Evolutionary conservation across 2,113 vertebrate genomes (phyloP).

Genomic region (Oncorhynchus masou): DNA sequence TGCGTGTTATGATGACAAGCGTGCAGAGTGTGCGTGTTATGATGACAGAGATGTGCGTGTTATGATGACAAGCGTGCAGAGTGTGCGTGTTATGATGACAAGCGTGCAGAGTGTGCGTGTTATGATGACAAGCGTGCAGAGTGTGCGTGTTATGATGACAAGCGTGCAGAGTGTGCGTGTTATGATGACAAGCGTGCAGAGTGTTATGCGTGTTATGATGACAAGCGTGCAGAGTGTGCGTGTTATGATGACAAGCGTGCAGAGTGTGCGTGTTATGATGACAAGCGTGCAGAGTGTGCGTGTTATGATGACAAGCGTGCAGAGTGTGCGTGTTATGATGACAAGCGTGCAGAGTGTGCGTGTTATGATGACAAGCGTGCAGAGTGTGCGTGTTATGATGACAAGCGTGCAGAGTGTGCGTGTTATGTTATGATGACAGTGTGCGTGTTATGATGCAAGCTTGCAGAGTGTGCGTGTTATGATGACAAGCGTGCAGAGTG

Average conservation of each 20-base stretch:
- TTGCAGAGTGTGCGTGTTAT: background rate
- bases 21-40: background rate
- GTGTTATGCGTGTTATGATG: background rate
- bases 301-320: too few relatives aligned
- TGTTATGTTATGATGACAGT: too few relatives aligned
- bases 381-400: background rate
- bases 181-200: too few relatives aligned
- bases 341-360: background rate
- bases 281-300: background rate
- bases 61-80: too few relatives aligned
- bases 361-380: too few relatives aligned
- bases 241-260: too few relatives aligned
- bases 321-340: background rate
- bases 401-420: background rate
- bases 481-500: too few relatives aligned
- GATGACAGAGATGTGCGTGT: too few relatives aligned
- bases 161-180: background rate
- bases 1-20: background rate
- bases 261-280: background rate
- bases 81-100: background rate
- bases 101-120: background rate
- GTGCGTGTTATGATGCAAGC: too few relatives aligned
- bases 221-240: background rate
- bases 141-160: background rate
- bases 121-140: too few relatives aligned